These are phyloP conservation scores for Colletes collaris DNA, from an alignment of 2,888 invertebrate genomes.

Conservation along the genomic window DNA sequence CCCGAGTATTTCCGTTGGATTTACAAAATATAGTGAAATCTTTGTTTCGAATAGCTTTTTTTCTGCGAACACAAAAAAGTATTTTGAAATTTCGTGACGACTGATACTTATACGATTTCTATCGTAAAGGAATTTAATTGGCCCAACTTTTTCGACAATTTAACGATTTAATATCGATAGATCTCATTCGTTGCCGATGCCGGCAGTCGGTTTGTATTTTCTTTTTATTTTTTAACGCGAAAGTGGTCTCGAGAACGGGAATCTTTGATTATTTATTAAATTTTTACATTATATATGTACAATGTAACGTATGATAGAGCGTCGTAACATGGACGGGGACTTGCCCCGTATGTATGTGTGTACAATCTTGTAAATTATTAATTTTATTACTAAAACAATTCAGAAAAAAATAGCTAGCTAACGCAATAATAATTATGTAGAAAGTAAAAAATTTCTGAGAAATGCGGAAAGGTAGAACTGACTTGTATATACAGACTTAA, in stretches of 20 bases:
- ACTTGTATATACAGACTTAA: constrained; percentile 79
- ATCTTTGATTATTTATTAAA: constrained; percentile 72
- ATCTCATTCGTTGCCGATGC: constrained; percentile 46
- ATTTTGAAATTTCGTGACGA: too few species aligned
- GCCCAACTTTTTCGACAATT: constrained; percentile 16
- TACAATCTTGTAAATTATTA: constrained; percentile 81
- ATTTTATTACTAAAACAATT: constrained; percentile 62
- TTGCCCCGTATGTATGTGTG: constrained; percentile 71
- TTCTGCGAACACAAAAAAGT: not conserved
- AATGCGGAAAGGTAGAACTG: constrained; percentile 70
- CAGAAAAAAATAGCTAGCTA: constrained; percentile 60
- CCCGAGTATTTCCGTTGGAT: too few species aligned
- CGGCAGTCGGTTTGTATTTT: constrained; percentile 10
- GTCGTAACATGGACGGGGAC: constrained; percentile 57
- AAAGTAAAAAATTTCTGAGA: constrained; percentile 48
- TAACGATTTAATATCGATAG: constrained; percentile 17
- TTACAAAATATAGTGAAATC: not conserved
- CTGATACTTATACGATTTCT: constrained; percentile 2
- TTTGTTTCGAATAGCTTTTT: not conserved
- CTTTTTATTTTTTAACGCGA: constrained; percentile 6
- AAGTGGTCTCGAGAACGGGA: constrained; percentile 39
- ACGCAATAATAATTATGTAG: constrained; percentile 69
- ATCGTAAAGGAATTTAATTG: constrained; percentile 9
- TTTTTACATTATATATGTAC: constrained; percentile 67
- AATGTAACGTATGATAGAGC: constrained; percentile 65